These are phyloP conservation scores for Acanthopagrus latus DNA, from an alignment of 2,797 vertebrate species.

Conservation along the genomic window DNA sequence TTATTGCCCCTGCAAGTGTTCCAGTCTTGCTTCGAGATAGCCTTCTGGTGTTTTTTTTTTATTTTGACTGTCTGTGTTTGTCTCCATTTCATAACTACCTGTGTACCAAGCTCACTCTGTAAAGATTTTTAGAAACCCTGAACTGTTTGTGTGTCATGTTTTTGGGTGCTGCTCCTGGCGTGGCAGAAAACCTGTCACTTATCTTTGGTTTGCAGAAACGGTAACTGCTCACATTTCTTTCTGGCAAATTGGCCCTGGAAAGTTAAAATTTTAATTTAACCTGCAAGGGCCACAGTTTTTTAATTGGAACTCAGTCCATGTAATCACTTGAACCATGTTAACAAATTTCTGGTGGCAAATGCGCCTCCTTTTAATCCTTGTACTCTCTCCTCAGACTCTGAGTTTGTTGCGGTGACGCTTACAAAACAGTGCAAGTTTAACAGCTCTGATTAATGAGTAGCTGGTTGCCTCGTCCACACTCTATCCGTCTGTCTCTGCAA, in stretches of 20 bases:
- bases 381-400: neutral
- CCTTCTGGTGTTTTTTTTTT: too few species aligned
- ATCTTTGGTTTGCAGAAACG: too few species aligned
- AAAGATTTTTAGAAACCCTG: too few species aligned
- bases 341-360: neutral
- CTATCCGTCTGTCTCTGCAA: constrained; percentile 15
- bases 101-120: too few species aligned
- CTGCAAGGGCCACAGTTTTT: neutral
- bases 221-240: too few species aligned
- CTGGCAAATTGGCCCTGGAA: too few species aligned
- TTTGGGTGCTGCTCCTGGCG: too few species aligned
- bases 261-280: neutral
- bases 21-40: too few species aligned
- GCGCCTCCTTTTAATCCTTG: neutral
- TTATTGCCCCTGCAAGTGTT: too few species aligned
- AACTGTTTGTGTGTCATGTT: too few species aligned
- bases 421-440: constrained; percentile 2
- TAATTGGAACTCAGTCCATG: neutral
- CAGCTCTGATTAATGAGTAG: constrained; percentile 36
- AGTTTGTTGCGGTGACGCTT: constrained; percentile 7
- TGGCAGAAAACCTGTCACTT: neutral
- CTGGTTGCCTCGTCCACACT: constrained; percentile 16
- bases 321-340: neutral
- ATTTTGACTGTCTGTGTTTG: too few species aligned
- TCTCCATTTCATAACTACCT: too few species aligned